Conservation (phyloP, 2,888 invertebrate species). For the Galerucella nymphaeae region DNA sequence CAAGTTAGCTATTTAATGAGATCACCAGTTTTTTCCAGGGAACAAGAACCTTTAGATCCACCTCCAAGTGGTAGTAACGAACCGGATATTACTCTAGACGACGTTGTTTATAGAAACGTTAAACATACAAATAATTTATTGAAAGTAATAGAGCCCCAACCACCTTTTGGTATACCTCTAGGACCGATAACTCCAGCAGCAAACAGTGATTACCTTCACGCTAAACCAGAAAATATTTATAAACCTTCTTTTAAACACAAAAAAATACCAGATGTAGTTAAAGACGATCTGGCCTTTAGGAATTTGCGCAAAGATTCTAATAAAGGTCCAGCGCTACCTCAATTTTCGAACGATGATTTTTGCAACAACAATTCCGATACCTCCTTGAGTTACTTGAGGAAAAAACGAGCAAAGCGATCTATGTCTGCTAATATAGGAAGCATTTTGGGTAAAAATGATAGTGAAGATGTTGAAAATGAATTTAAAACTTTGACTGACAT, state of each 20-base stretch:
- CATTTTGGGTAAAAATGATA: constrained; percentile 70
- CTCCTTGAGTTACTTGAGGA: constrained; percentile 69
- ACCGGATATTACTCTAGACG: constrained; percentile 85
- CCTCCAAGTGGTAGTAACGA: constrained; percentile 64
- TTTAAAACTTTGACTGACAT: constrained; percentile 62
- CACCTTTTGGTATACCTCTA: constrained; percentile 90
- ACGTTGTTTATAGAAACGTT: constrained; percentile 84
- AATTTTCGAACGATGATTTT: constrained; percentile 66
- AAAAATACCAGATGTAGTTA: constrained; percentile 83
- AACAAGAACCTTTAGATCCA: constrained; percentile 64
- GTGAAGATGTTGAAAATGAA: constrained; percentile 50
- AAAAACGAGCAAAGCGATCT: constrained; percentile 84
- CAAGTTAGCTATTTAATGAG: constrained; percentile 76
- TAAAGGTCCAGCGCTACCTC: constrained; percentile 65
- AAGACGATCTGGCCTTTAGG: constrained; percentile 89
- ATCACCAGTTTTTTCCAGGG: constrained; percentile 74
- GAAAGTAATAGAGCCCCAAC: constrained; percentile 83
- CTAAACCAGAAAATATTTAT: constrained; percentile 71
- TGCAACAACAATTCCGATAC: constrained; percentile 64
- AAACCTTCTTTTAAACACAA: constrained; percentile 73
- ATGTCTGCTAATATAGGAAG: constrained; percentile 87
- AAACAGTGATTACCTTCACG: constrained; percentile 86
- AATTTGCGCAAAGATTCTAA: constrained; percentile 83
- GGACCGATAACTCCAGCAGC: constrained; percentile 85
- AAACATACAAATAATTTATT: constrained; percentile 80